phyloP scores from a whole-genome alignment of 2,888 invertebrate genomes.

The Mylabris sibirica region DNA sequence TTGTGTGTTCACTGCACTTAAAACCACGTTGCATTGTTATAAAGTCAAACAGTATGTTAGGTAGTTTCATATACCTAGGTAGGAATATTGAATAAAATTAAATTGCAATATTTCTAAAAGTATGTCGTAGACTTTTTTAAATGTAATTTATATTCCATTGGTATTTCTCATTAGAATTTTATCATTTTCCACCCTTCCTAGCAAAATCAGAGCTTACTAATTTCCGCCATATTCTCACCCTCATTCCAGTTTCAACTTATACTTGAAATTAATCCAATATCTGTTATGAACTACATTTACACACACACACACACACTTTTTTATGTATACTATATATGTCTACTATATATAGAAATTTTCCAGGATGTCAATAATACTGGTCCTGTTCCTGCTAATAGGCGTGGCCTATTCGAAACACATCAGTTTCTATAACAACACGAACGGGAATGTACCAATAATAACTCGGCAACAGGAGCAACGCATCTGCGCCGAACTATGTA shows the following conservation, averaged over 20 bases:
- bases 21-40: too few relatives aligned
- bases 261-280: conserved; percentile 3
- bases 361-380: conserved; percentile 56
- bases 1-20: too few relatives aligned
- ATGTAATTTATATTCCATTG: neutral
- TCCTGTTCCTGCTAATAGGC: conserved; percentile 46
- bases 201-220: conserved; percentile 8
- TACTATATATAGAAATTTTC: conserved; percentile 34
- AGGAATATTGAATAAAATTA: too few relatives aligned
- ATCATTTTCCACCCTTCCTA: neutral
- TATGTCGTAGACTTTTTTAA: neutral
- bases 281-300: neutral
- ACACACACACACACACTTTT: neutral
- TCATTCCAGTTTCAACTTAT: neutral
- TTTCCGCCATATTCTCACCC: conserved; percentile 31
- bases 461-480: conserved; percentile 53
- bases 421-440: conserved; percentile 49
- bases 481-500: conserved; percentile 60
- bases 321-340: neutral
- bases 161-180: neutral
- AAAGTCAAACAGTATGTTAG: too few relatives aligned
- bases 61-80: too few relatives aligned
- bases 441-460: conserved; percentile 54
- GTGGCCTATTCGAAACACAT: conserved; percentile 44
- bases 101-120: neutral